Percentiles rank a stretch among this genome's conserved stretches.
phyloP scores from a whole-genome alignment of 2,797 vertebrate genomes.

The Gymnopithys bicolor region DNA sequence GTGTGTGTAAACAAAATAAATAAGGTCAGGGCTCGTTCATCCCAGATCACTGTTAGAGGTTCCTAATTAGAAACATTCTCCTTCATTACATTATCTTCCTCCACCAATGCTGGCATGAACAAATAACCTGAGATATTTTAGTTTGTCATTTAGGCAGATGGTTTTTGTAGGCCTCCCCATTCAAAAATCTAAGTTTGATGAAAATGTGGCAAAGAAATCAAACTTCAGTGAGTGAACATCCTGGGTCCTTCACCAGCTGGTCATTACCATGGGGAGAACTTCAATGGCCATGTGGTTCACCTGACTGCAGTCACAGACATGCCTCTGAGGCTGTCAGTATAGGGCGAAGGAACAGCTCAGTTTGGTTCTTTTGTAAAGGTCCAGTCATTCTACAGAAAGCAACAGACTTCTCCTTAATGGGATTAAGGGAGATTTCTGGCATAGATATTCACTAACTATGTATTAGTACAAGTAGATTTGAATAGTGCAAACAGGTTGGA shows the following conservation, averaged over 20 bases:
- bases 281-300: not conserved
- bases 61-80: constrained; percentile 58
- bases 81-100: constrained; percentile 35
- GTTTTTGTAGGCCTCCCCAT: not conserved
- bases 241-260: not conserved
- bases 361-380: not conserved
- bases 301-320: not conserved
- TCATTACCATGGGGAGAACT: not conserved
- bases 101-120: not conserved
- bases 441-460: not conserved
- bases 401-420: not conserved
- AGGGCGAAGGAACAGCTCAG: not conserved
- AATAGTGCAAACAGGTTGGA: not conserved
- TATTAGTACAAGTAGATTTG: not conserved
- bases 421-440: not conserved
- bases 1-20: not conserved
- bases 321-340: not conserved
- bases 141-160: not conserved
- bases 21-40: constrained; percentile 34
- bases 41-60: constrained; percentile 33
- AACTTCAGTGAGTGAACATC: not conserved
- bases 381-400: not conserved
- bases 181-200: not conserved
- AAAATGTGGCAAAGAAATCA: not conserved
- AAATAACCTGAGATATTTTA: not conserved